These are phyloP conservation scores for Echinometra lucunter DNA, from an alignment of 53 echinoderm and acorn worm species.

Conservation along the genomic window DNA sequence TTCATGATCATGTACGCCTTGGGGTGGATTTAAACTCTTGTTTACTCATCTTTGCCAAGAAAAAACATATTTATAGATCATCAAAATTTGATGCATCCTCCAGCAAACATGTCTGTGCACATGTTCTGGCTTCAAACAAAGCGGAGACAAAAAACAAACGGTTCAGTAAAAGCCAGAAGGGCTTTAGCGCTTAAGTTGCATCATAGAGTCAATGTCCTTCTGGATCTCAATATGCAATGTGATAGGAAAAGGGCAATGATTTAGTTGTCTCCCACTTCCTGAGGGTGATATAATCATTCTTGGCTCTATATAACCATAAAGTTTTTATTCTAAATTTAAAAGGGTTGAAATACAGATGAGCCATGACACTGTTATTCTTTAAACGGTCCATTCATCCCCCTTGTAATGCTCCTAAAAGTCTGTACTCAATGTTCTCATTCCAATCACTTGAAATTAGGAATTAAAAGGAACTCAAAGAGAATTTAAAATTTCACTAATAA, in stretches of 20 bases:
- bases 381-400: too few relatives aligned
- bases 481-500: background rate
- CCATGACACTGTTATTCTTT: too few relatives aligned
- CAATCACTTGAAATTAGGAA: too few relatives aligned
- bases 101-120: background rate
- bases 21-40: background rate
- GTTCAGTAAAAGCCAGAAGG: background rate
- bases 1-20: background rate
- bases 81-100: conserved; percentile 27
- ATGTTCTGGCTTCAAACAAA: background rate
- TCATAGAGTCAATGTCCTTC: background rate
- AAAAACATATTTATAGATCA: conserved; percentile 2
- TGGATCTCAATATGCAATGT: background rate
- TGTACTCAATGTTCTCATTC: too few relatives aligned
- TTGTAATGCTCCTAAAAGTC: too few relatives aligned
- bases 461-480: background rate
- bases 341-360: too few relatives aligned
- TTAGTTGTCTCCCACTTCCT: background rate
- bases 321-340: background rate
- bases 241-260: background rate
- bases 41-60: background rate
- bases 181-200: background rate
- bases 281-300: background rate
- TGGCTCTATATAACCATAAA: background rate
- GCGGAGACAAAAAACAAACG: background rate